Evolutionary conservation across 2,113 vertebrate species (phyloP).

Genomic region (Psittacula cyanocephala): DNA sequence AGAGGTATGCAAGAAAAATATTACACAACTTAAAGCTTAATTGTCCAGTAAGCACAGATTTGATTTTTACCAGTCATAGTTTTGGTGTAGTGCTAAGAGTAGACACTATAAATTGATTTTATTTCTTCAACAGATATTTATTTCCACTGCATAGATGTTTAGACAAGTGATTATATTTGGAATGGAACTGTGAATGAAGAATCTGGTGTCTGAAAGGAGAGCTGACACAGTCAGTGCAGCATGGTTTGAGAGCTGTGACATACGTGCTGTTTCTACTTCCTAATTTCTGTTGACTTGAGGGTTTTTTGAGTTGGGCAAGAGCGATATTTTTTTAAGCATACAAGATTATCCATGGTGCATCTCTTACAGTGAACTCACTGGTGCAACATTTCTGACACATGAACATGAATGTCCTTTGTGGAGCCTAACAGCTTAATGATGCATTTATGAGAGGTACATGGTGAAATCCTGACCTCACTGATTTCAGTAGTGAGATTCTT

Average conservation of each 20-base stretch:
- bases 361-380: background rate
- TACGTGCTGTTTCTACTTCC: background rate
- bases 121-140: background rate
- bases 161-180: background rate
- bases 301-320: background rate
- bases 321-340: background rate
- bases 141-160: background rate
- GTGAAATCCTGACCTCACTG: background rate
- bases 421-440: background rate
- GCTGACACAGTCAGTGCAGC: background rate
- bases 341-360: background rate
- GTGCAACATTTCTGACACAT: background rate
- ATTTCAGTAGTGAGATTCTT: background rate
- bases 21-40: background rate
- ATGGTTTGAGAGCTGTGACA: background rate
- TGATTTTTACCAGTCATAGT: background rate
- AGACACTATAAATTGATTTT: background rate
- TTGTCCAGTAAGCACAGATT: background rate
- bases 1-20: background rate
- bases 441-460: background rate
- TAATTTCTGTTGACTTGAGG: background rate
- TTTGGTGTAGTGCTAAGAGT: background rate
- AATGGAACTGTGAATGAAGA: background rate
- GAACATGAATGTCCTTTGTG: background rate
- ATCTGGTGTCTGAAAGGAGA: background rate